phyloP scores from a whole-genome alignment of 2,888 invertebrate genomes.

The Rhamnusium bicolor region DNA sequence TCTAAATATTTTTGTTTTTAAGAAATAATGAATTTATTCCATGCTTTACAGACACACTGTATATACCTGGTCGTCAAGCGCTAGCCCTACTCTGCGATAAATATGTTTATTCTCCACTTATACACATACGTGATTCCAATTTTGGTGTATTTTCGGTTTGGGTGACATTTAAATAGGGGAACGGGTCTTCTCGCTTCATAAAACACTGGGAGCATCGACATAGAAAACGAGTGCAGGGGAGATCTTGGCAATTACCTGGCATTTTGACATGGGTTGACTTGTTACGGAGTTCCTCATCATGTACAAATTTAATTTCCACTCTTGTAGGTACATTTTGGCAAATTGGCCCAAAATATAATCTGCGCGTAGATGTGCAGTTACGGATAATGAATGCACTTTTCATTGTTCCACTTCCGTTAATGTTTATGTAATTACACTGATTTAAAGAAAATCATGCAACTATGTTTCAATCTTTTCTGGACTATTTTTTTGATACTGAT shows the following conservation, averaged over 20 bases:
- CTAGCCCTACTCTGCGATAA: not conserved
- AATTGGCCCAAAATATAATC: not conserved
- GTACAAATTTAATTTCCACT: constrained; percentile 19
- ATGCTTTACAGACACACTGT: too few relatives aligned
- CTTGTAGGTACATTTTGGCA: constrained; percentile 8
- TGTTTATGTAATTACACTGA: not conserved
- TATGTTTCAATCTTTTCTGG: not conserved
- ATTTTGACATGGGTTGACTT: constrained; percentile 49
- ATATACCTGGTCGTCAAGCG: not conserved
- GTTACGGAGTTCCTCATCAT: constrained; percentile 24
- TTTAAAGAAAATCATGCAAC: not conserved
- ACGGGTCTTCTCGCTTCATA: constrained; percentile 12
- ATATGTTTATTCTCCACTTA: not conserved
- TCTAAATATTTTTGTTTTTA: too few relatives aligned
- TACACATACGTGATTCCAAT: not conserved
- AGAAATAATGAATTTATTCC: too few relatives aligned
- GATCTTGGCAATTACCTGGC: constrained; percentile 48
- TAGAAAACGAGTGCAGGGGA: constrained; percentile 45
- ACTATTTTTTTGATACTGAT: too few relatives aligned
- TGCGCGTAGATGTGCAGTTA: not conserved
- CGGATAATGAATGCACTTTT: not conserved
- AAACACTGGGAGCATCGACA: constrained; percentile 39
- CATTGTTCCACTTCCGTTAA: not conserved
- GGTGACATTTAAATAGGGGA: constrained; percentile 13
- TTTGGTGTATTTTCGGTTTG: constrained; percentile 20